Evolutionary conservation across 2,113 vertebrate genomes (phyloP), one percentile per base, ranked within the genome.

Genomic region (Pimephales promelas): DNA sequence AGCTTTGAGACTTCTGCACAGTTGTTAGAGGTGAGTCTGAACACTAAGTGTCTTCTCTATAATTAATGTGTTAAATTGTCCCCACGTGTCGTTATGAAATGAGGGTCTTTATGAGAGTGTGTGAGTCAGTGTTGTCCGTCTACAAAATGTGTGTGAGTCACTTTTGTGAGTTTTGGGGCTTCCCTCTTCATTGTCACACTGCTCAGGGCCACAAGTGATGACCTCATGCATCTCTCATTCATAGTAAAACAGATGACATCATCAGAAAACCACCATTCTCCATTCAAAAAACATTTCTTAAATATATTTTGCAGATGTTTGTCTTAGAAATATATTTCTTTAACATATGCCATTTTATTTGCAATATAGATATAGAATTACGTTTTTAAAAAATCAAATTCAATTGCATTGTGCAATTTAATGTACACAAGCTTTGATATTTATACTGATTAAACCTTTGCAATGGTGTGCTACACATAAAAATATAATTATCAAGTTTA

Each of bases 181-280:
- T 49, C 18, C 64, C 75, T 77, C 10, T 34, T 71, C 52, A 49
- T 52, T 54, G 64, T 24, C 43, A 70, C 62, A 47, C 47, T 61
- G 64, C 85, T 86, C 22, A 14, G 59, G 74, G 82, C 73, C 52
- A 66, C 4, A 13, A 84, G 74, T 26, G 59, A 79, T 70, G 68
- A 84, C 61, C 40, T 84, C 83, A 86, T 22, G 14, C 45, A 82
- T 56, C 40, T 8, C 45, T 40, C 54, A 82, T 71, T 86, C 54
- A 79, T 18, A 86, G 18, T n/a, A 57, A 24, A 82, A 34, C 5
- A 11, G 18, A 78, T 79, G 80, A 86, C 45, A 52, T 86, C 59
- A 85, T 40, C 49, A 76, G 24, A 43, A 59, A 47, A 61, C 31
- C 11, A 40, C 28, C 13, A 73, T 57, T 40, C 36, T 11, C 8